These are phyloP conservation scores for Leptonema lineaticorne DNA, from an alignment of 1,140 invertebrate species.

Conservation along the genomic window DNA sequence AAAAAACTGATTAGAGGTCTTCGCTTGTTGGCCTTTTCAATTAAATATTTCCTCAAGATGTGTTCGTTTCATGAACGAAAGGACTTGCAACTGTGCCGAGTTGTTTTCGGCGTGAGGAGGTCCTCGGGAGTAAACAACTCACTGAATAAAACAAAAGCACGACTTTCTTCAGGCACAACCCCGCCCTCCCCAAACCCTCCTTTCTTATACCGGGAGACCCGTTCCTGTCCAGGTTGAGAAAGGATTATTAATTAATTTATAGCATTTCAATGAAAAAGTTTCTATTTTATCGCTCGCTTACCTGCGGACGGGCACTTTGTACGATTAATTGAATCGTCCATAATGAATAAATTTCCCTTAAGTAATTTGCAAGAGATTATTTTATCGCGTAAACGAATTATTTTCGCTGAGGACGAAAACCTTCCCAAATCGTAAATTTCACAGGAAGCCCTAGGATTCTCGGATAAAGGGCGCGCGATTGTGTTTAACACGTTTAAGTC, in stretches of 20 bases:
- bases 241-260: slow-evolving; percentile 33
- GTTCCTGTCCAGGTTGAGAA: background rate
- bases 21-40: slow-evolving; percentile 25
- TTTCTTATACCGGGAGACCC: too few relatives aligned
- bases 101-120: too few relatives aligned
- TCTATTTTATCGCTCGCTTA: slow-evolving; percentile 31
- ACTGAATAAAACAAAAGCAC: slow-evolving; percentile 22
- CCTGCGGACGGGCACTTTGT: slow-evolving; percentile 30
- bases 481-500: slow-evolving; percentile 13
- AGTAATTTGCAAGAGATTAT: slow-evolving; percentile 35
- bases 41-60: slow-evolving; percentile 24
- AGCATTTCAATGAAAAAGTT: slow-evolving; percentile 33
- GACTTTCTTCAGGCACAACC: background rate
- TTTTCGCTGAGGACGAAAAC: slow-evolving; percentile 9
- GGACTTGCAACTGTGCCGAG: background rate
- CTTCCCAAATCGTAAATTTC: slow-evolving; percentile 10
- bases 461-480: background rate
- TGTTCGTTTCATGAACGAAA: slow-evolving; percentile 13
- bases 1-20: slow-evolving; percentile 21
- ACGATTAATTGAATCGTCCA: slow-evolving; percentile 33
- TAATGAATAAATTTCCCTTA: slow-evolving; percentile 34
- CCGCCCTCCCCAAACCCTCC: background rate
- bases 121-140: slow-evolving; percentile 22
- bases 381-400: slow-evolving; percentile 33
- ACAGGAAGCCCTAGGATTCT: background rate